These are phyloP conservation scores for Atherinomorus stipes DNA, from an alignment of 2,113 vertebrate genomes.

Conservation along the genomic window DNA sequence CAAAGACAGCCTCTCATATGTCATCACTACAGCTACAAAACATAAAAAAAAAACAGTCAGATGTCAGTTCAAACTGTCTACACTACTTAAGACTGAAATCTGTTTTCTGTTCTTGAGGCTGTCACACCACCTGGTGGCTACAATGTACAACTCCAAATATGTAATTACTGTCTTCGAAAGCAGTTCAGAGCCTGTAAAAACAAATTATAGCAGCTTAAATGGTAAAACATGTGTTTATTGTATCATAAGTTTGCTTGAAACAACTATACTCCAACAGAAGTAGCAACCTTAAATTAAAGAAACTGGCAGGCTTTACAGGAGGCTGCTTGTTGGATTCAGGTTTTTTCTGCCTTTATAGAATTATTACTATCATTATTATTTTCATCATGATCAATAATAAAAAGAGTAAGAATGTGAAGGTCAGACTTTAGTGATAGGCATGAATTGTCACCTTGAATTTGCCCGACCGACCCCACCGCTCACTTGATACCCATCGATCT, in stretches of 20 bases:
- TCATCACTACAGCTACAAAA: constrained; percentile 31
- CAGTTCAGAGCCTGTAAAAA: no score
- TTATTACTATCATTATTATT: no score
- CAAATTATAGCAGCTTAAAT: no score
- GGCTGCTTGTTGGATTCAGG: no score
- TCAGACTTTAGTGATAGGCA: no score
- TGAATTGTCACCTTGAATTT: no score
- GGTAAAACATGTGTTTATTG: constrained; percentile 5
- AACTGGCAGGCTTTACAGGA: no score
- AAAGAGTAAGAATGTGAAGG: no score
- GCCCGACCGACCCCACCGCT: no score
- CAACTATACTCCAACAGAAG: background rate
- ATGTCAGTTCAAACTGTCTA: constrained; percentile 7
- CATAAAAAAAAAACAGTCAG: constrained; percentile 15
- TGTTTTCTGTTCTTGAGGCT: constrained; percentile 39
- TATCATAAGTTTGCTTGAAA: background rate
- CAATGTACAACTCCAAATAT: background rate
- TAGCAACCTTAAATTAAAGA: background rate
- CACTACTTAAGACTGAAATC: background rate
- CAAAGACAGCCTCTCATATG: constrained; percentile 20
- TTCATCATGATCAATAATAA: no score
- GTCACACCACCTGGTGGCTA: constrained; percentile 70
- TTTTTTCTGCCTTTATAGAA: no score
- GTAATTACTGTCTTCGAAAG: background rate
- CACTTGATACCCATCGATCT: no score